Conservation (phyloP, 2,113 vertebrate genomes). For the Camelus bactrianus region DNA sequence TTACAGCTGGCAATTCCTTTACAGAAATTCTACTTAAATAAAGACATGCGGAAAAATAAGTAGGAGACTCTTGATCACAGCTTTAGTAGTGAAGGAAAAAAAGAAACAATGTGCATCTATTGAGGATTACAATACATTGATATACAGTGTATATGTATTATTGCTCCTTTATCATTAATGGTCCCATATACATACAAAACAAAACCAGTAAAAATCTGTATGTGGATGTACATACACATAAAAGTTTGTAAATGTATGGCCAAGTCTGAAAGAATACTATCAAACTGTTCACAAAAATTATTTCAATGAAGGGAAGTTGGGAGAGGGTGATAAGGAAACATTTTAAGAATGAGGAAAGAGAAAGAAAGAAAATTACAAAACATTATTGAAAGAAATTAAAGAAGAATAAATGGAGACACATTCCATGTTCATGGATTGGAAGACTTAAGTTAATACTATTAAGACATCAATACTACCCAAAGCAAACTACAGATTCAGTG, state of each 20-base stretch:
- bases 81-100: background rate
- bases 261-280: background rate
- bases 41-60: background rate
- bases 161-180: background rate
- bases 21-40: conserved; percentile 31
- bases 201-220: background rate
- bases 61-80: background rate
- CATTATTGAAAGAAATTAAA: background rate
- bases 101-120: background rate
- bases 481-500: background rate
- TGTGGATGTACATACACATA: background rate
- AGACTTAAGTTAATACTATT: background rate
- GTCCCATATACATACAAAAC: background rate
- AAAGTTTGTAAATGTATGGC: conserved; percentile 2
- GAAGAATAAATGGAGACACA: background rate
- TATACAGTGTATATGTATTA: background rate
- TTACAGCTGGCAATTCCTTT: background rate
- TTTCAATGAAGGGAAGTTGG: background rate
- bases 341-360: background rate
- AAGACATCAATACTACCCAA: background rate
- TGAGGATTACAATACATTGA: background rate
- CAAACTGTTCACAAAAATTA: background rate
- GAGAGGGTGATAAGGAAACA: background rate
- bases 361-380: background rate
- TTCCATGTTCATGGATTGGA: background rate